Percentiles rank a stretch among this genome's conserved stretches.
These are phyloP conservation scores for Pelecanoides urinatrix DNA, from an alignment of 2,113 vertebrate species.

Conservation along the genomic window DNA sequence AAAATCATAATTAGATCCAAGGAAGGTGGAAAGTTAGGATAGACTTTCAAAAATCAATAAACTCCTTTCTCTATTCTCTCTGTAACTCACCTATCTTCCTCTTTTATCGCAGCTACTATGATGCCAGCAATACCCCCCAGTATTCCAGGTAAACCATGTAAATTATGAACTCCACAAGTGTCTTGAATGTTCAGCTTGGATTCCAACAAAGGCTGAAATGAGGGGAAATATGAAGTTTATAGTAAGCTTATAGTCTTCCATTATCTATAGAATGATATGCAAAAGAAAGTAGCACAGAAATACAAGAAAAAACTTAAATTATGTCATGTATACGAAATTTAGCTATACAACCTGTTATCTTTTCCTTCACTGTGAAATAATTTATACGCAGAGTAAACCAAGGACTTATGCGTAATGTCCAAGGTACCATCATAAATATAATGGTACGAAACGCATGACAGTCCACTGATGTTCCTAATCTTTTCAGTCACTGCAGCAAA, in stretches of 20 bases:
- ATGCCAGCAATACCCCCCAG: slow-evolving; percentile 88
- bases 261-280: neutral
- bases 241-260: neutral
- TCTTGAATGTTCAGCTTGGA: slow-evolving; percentile 88
- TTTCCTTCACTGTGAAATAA: neutral
- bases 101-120: slow-evolving; percentile 65
- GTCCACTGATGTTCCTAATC: neutral
- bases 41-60: neutral
- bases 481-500: neutral
- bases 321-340: neutral
- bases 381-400: neutral
- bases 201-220: slow-evolving; percentile 83
- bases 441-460: neutral
- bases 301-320: neutral
- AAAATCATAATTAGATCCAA: neutral
- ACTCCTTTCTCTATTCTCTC: neutral
- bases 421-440: neutral
- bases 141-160: slow-evolving; percentile 94
- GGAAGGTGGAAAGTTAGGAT: neutral
- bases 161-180: slow-evolving; percentile 94
- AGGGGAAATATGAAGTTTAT: neutral
- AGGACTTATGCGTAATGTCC: neutral
- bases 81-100: slow-evolving; percentile 50
- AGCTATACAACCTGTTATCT: neutral
- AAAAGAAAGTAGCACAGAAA: neutral